Evolutionary conservation across 2,113 vertebrate genomes (phyloP).

Genomic region (Bettongia penicillata): DNA sequence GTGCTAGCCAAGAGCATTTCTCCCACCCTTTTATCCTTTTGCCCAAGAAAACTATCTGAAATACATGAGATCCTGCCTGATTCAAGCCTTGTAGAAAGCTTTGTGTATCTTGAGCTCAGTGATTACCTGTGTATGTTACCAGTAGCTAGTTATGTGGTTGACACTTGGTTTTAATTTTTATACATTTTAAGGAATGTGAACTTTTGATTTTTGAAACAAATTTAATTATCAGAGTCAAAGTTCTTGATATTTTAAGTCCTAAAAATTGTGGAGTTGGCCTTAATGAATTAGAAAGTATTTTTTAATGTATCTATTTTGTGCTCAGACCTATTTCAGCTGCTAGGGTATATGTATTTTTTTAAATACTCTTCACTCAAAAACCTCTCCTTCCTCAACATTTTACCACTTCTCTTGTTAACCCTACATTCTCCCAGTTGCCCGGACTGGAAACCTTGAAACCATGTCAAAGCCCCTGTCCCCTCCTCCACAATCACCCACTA

Average conservation of each 20-base stretch:
- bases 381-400: background rate
- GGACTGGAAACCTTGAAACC: background rate
- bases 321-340: background rate
- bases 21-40: constrained; percentile 63
- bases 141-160: constrained; percentile 40
- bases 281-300: background rate
- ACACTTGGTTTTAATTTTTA: constrained; percentile 9
- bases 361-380: background rate
- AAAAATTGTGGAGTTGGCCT: background rate
- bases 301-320: background rate
- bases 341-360: background rate
- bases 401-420: background rate
- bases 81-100: constrained; percentile 55
- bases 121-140: constrained; percentile 53
- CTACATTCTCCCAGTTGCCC: background rate
- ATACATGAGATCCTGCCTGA: constrained; percentile 72
- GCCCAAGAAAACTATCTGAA: constrained; percentile 71
- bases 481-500: background rate
- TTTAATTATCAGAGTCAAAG: background rate
- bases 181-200: background rate
- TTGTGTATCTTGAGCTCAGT: background rate
- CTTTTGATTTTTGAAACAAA: constrained; percentile 25
- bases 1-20: constrained; percentile 70
- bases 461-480: background rate
- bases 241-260: constrained; percentile 33